A percentile compares a stretch with the other conserved stretches of the same genome.
phyloP scores from a whole-genome alignment of 53 echinoderm and acorn worm species.

The Echinometra lucunter region DNA sequence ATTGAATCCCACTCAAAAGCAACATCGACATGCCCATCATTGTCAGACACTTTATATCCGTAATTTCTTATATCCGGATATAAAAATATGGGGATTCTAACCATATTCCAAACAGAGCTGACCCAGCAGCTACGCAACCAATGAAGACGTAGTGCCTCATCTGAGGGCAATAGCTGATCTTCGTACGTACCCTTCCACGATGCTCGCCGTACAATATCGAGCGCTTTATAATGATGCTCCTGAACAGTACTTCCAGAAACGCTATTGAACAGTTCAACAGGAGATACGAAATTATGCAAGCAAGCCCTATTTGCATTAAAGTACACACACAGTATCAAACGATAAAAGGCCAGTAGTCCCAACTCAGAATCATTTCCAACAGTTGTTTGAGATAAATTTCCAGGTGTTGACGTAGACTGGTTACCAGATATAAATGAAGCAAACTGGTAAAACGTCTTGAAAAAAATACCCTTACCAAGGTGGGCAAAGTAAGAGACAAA shows the following conservation, averaged over 20 bases:
- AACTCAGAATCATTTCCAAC: not conserved
- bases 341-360: constrained; percentile 73
- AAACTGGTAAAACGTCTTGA: constrained; percentile 72
- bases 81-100: not conserved
- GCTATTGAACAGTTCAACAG: constrained; percentile 65
- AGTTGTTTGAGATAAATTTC: no score
- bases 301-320: no score
- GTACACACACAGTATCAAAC: constrained; percentile 76
- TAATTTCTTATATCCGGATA: constrained; percentile 66
- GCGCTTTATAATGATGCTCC: constrained; percentile 48
- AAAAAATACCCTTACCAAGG: constrained; percentile 69
- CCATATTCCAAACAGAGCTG: constrained; percentile 17
- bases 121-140: constrained; percentile 44
- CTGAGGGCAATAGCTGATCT: constrained; percentile 34
- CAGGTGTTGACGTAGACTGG: not conserved
- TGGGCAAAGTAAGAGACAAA: constrained; percentile 81
- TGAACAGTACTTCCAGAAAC: not conserved
- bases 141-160: constrained; percentile 5
- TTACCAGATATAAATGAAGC: constrained; percentile 69
- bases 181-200: constrained; percentile 67
- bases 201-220: constrained; percentile 67
- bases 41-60: constrained; percentile 50
- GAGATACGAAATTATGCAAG: constrained; percentile 65
- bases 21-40: not conserved
- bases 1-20: constrained; percentile 55